phyloP scores from a whole-genome alignment of 2,797 vertebrate species.

The Dipus sagitta region DNA sequence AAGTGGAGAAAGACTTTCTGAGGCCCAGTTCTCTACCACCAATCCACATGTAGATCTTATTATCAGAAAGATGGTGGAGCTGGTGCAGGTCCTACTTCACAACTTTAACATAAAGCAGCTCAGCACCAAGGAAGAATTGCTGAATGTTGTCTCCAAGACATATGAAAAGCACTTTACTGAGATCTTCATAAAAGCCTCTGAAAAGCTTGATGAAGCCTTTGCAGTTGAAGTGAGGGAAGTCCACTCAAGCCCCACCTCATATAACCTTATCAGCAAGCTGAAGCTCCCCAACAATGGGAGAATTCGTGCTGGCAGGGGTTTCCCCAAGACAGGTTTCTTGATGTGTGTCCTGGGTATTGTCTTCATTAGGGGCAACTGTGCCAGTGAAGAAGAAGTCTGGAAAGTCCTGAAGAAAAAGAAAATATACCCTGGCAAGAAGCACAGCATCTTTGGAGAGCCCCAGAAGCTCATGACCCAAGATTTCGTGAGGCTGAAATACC shows the following conservation, averaged over 20 bases:
- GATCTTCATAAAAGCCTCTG: background rate
- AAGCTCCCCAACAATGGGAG: slow-evolving; percentile 43
- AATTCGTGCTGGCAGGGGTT: background rate
- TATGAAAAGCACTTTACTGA: background rate
- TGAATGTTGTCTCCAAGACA: background rate
- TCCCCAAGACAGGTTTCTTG: slow-evolving; percentile 38
- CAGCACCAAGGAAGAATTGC: background rate
- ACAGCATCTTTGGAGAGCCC: slow-evolving; percentile 31
- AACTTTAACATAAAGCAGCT: background rate
- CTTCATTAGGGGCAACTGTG: background rate
- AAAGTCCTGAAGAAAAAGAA: background rate
- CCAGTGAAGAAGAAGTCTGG: background rate
- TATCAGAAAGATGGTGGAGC: rapidly evolving
- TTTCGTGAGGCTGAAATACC: slow-evolving; percentile 32
- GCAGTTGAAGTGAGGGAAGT: background rate
- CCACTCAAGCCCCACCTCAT: background rate
- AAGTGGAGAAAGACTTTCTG: rapidly evolving
- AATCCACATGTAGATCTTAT: background rate
- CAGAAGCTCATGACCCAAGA: slow-evolving; percentile 21
- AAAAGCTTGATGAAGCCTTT: background rate
- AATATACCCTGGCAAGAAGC: background rate
- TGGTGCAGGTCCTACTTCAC: background rate
- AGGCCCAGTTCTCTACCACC: rapidly evolving
- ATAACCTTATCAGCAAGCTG: slow-evolving; percentile 38
- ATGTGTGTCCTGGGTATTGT: background rate